These are phyloP conservation scores for Eulimnadia texana DNA, from an alignment of 1,140 invertebrate species.

Conservation along the genomic window DNA sequence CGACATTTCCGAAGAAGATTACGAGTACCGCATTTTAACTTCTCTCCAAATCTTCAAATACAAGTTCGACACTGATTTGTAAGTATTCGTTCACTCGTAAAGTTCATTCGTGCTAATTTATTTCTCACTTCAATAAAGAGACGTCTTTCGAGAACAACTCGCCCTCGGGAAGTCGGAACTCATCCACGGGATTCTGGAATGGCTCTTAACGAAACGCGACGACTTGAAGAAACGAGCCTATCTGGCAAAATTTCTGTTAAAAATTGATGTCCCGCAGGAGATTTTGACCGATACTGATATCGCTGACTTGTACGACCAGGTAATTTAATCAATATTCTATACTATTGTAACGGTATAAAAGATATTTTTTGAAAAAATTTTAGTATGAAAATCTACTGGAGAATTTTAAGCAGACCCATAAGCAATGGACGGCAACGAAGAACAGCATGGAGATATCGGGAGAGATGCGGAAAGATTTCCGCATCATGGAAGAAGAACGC, in stretches of 20 bases:
- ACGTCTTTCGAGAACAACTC: constrained; percentile 48
- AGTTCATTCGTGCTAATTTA: constrained; percentile 18
- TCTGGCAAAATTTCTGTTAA: constrained; percentile 54
- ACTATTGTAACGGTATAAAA: not conserved
- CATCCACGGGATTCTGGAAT: constrained; percentile 61
- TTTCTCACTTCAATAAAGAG: constrained; percentile 22
- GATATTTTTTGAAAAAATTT: constrained; percentile 3
- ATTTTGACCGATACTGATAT: constrained; percentile 62
- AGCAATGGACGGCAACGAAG: constrained; percentile 48
- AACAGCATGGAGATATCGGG: constrained; percentile 34
- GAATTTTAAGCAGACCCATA: constrained; percentile 66
- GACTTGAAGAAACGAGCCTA: constrained; percentile 67
- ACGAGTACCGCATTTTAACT: constrained; percentile 44
- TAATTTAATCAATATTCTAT: constrained; percentile 21
- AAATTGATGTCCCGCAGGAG: constrained; percentile 66
- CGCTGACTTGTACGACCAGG: constrained; percentile 48
- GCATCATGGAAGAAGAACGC: constrained; percentile 72
- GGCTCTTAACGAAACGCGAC: constrained; percentile 53
- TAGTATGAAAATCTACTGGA: constrained; percentile 64
- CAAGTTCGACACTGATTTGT: constrained; percentile 40
- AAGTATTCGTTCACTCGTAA: not conserved
- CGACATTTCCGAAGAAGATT: constrained; percentile 44
- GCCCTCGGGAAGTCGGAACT: constrained; percentile 56
- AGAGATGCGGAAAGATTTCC: constrained; percentile 57
- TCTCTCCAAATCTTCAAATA: constrained; percentile 51